Base-by-base conservation (phyloP, 2,888 invertebrate species). In the Eledone cirrhosa region DNA sequence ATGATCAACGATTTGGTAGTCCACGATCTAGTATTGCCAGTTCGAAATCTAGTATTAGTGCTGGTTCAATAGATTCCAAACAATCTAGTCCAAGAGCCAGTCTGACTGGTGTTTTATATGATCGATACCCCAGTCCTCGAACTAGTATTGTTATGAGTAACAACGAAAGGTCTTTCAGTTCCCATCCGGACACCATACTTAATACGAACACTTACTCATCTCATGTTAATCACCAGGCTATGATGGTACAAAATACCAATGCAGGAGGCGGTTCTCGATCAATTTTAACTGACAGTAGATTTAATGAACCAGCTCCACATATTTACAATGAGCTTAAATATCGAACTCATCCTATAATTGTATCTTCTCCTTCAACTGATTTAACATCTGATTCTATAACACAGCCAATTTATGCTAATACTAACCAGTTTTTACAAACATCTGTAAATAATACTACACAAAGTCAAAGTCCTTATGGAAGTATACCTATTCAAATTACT, bases 11-110 rank as follows among this genome's bases (percentile, higher is more conserved):
- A 53, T 82, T 81, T 29, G 83, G 85, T 7, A 85, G 84, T 77
- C 85, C 86, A n/a, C 83, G 87, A 53, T 87, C 87, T 74, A 87
- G 86, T 80, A 81, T 86, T 59, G 85, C 87, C 11, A 88, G 87
- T 80, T 86, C 87, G 59, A 81, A 86, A n/a, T 89, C 89, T n/a
- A 88, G 88, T 82, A 81, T 91, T 78, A 92, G 91, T 85, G 87
- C 90, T 63, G 89, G 90, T 80, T 91, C 91, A 29, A 88, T 91
- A 80, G 92, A 92, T 84, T 92, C 92, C 0, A 91, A 91, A 85
- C 91, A 91, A 88, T 91, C 92, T 84, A 91, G 92, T 83, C 92
- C 92, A 41, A 81, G 88, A 77, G 85, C 87, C n/a, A 89, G 89
- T 82, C 79, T 89, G 76, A 86, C 86, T 8, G 86, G 87, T 48